Conservation (phyloP, 2,113 vertebrate species). For the Aspidoscelis tigris region DNA sequence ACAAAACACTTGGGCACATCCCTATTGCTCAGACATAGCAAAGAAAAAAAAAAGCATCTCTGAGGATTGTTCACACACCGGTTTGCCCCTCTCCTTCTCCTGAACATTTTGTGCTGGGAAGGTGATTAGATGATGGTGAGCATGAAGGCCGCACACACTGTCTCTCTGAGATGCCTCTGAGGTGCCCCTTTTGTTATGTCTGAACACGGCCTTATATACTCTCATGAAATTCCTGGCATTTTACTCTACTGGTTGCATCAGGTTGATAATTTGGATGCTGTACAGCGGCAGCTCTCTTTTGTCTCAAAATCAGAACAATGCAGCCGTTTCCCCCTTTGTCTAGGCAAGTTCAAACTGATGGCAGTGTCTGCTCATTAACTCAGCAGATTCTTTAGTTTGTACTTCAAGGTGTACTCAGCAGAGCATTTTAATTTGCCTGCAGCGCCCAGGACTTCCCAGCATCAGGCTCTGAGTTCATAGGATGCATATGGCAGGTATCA, state of each 20-base stretch:
- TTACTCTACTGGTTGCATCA: conserved; percentile 14
- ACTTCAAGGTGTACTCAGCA: neutral
- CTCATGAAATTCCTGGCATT: neutral
- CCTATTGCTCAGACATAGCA: too few relatives aligned
- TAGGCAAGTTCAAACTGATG: neutral
- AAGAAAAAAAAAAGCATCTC: too few relatives aligned
- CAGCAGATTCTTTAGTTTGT: neutral
- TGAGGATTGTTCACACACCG: too few relatives aligned
- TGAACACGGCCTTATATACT: neutral
- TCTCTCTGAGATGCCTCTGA: too few relatives aligned
- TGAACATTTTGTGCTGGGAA: too few relatives aligned
- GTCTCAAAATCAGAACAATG: neutral
- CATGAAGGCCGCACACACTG: too few relatives aligned
- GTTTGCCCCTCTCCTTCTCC: too few relatives aligned
- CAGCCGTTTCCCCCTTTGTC: neutral
- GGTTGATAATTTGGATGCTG: neutral
- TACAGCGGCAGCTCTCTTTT: neutral
- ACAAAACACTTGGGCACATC: too few relatives aligned
- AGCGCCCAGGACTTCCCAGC: neutral
- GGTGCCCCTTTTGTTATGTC: too few relatives aligned
- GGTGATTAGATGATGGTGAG: too few relatives aligned
- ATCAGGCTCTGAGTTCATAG: neutral
- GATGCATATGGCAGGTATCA: neutral
- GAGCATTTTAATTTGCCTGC: conserved; percentile 6
- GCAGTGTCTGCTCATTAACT: conserved; percentile 25